Base-by-base conservation (phyloP, 2,797 vertebrate genomes). In the Paramormyrops hopkinsi region DNA sequence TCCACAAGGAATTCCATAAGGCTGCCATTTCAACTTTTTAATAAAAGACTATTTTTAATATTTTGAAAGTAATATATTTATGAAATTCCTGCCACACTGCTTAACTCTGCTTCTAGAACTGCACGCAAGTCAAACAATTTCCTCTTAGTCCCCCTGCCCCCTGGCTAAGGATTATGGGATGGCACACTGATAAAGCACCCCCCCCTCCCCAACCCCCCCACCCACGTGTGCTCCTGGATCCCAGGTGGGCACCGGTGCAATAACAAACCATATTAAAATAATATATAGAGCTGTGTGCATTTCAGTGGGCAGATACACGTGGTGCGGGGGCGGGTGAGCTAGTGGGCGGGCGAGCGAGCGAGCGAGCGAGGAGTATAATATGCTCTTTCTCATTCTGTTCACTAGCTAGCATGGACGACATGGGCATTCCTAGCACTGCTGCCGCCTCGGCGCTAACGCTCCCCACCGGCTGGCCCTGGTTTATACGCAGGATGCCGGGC, bases 221-320 rank as follows among this genome's bases (percentile, higher is more conserved):
- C 82, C 79, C 65, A 17, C 3, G 5, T 53, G 53, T 50, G n/a
- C 92, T 94, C 93, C 94, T 62, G 86, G 56, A 9, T 56, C 56
- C 33, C 54, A 94, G 93, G 92, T 92, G 92, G 92, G 41, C 41
- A 51, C 94, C 94, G 92, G 90, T 14, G 51, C 94, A 95, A 96
- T 95, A 96, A 96, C 94, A 93, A 93, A 93, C 94, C 96, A 96
- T 96, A 97, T 96, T 96, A 96, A 96, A 96, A 96, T 94, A 92
- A 94, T 93, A 94, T 94, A 95, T 93, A 92, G 91, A 93, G 93
- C 92, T 92, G 93, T 94, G 93, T 94, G 93, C 93, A 91, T 59
- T 93, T 92, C 93, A 93, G 93, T 91, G 92, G 69, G 48, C 90
- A 86, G 86, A 83, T 94, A 92, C 94, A 92, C 92, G 93, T 94